Percentiles rank a stretch among this genome's conserved stretches.
phyloP scores from a whole-genome alignment of 2,797 vertebrate species.

The Monodelphis domestica region DNA sequence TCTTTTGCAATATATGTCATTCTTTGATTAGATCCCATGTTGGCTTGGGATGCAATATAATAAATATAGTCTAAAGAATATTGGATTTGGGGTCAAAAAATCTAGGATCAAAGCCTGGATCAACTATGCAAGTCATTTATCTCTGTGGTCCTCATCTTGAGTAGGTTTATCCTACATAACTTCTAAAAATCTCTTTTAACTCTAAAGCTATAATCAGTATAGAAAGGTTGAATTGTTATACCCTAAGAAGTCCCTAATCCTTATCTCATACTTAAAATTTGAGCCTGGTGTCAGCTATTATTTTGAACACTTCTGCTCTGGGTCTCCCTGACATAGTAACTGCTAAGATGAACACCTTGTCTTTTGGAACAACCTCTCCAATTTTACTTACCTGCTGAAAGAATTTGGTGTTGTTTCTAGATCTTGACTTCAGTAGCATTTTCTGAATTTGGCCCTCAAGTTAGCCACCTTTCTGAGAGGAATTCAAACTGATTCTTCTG shows the following conservation, averaged over 20 bases:
- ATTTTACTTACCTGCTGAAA: slow-evolving; percentile 23
- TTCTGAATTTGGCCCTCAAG: slow-evolving; percentile 35
- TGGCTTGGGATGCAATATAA: neutral
- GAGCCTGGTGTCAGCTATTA: slow-evolving; percentile 34
- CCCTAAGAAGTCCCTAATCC: neutral
- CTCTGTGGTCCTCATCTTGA: too few species aligned
- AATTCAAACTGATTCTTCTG: slow-evolving; percentile 43
- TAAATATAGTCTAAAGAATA: too few species aligned
- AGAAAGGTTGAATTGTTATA: neutral
- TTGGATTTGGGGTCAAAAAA: too few species aligned
- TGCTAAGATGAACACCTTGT: neutral
- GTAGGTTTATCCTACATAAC: neutral
- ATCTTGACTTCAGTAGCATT: neutral
- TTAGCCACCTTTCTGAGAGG: slow-evolving; percentile 4
- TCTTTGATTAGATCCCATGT: neutral
- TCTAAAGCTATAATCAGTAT: neutral
- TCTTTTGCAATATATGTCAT: neutral
- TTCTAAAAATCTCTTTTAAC: neutral
- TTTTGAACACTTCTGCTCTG: slow-evolving; percentile 43
- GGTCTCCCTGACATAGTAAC: slow-evolving; percentile 24
- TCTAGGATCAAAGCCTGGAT: too few species aligned
- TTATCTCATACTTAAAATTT: slow-evolving; percentile 49
- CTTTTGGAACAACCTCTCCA: neutral
- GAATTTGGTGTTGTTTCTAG: neutral
- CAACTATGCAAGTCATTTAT: too few species aligned